Conservation (phyloP, 2,888 invertebrate species). For the Aphodius sticticus region DNA sequence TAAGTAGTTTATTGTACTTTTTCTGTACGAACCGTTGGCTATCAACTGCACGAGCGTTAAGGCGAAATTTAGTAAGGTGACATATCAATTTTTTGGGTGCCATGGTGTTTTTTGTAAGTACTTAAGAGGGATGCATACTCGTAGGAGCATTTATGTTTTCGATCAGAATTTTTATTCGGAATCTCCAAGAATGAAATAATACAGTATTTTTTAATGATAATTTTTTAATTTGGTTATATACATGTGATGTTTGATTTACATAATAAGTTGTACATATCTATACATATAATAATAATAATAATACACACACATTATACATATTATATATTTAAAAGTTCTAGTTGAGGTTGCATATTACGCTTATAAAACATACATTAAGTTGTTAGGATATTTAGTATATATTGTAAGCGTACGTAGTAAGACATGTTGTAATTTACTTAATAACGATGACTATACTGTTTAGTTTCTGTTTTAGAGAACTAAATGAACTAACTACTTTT, state of each 20-base stretch:
- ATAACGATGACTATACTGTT: conserved; percentile 17
- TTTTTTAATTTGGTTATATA: conserved; percentile 52
- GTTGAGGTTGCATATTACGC: conserved; percentile 14
- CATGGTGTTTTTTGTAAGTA: conserved; percentile 41
- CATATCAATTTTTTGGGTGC: conserved; percentile 45
- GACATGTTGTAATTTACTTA: conserved; percentile 28
- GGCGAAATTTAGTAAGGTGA: conserved; percentile 6
- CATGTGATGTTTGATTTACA: conserved; percentile 33
- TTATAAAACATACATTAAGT: background rate
- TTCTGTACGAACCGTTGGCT: conserved; percentile 4
- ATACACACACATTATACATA: conserved; percentile 20
- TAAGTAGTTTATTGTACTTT: conserved; percentile 8
- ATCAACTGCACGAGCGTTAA: background rate
- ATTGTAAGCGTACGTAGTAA: conserved; percentile 17
- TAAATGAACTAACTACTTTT: conserved; percentile 25
- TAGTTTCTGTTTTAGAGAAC: background rate
- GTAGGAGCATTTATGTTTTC: conserved; percentile 43
- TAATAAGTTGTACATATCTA: conserved; percentile 25
- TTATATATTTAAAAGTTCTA: conserved; percentile 12
- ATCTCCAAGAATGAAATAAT: conserved; percentile 49
- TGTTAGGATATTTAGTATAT: conserved; percentile 16
- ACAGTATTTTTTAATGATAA: conserved; percentile 57
- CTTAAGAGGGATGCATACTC: conserved; percentile 42
- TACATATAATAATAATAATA: background rate
- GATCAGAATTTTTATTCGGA: conserved; percentile 36